Percentiles rank a stretch among this genome's conserved stretches.
phyloP scores from a whole-genome alignment of 2,888 invertebrate species.

The Mellilla xanthometata region DNA sequence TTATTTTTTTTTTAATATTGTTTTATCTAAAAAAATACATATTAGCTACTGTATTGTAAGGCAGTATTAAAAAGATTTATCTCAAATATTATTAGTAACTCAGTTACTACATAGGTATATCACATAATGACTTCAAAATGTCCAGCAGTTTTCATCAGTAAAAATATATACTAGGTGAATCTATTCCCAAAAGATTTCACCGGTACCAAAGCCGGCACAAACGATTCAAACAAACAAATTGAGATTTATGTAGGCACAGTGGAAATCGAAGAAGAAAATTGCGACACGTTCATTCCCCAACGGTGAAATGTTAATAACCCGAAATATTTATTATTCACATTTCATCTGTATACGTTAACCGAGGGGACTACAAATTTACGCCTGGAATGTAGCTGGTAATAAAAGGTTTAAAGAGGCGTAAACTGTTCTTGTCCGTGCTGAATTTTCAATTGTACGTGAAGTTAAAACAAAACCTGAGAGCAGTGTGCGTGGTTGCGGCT shows the following conservation, averaged over 20 bases:
- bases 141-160: constrained; percentile 1
- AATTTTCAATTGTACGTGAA: constrained; percentile 37
- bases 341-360: constrained; percentile 10
- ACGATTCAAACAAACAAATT: constrained; percentile 8
- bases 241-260: constrained; percentile 10
- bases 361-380: constrained; percentile 6
- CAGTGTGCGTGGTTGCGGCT: constrained; percentile 32
- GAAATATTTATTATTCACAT: constrained; percentile 15
- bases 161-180: neutral
- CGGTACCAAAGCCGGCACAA: constrained; percentile 4
- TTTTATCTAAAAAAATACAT: too few species aligned
- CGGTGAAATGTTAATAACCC: constrained; percentile 13
- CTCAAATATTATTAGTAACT: too few species aligned
- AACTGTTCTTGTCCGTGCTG: constrained; percentile 28
- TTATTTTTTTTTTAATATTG: too few species aligned
- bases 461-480: constrained; percentile 31
- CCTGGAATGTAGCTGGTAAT: constrained; percentile 7
- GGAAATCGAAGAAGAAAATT: constrained; percentile 11
- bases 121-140: too few species aligned
- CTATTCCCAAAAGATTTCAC: neutral
- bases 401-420: constrained; percentile 15
- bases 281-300: constrained; percentile 12
- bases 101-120: too few species aligned
- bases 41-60: too few species aligned
- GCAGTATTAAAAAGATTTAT: too few species aligned